Conservation (phyloP, 2,113 vertebrate genomes). For the Leptobrachium leishanense region DNA sequence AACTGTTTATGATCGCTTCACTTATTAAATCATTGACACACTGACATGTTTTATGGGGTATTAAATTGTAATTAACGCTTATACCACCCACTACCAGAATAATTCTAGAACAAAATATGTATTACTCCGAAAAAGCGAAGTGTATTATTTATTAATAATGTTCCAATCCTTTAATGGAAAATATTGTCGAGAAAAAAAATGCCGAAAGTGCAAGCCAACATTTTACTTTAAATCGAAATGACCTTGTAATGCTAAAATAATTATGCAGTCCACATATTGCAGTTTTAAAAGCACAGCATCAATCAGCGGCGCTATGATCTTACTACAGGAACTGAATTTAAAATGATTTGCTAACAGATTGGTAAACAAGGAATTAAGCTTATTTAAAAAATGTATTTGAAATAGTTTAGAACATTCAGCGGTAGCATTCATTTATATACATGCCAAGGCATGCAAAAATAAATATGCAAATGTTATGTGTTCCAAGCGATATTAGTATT, state of each 20-base stretch:
- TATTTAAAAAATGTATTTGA: slow-evolving; percentile 9
- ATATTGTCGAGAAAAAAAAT: neutral
- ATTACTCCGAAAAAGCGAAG: neutral
- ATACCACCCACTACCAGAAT: neutral
- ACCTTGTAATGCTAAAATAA: slow-evolving; percentile 10
- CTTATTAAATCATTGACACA: neutral
- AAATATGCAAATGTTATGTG: neutral
- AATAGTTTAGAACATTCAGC: neutral
- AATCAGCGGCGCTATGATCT: slow-evolving; percentile 3
- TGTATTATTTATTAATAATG: neutral
- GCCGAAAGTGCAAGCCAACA: neutral
- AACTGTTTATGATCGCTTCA: neutral
- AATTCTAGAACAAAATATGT: neutral
- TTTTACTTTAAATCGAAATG: neutral
- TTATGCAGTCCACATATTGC: slow-evolving; percentile 4
- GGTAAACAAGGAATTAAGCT: neutral
- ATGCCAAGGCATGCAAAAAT: neutral
- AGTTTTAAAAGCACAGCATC: slow-evolving; percentile 5
- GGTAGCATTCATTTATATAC: neutral
- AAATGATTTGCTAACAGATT: slow-evolving; percentile 18
- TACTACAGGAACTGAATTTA: neutral
- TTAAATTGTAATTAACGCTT: slow-evolving; percentile 2
- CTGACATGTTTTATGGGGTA: neutral
- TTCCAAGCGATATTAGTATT: neutral
- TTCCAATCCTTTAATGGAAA: neutral